Evolutionary conservation across 1,140 invertebrate genomes (phyloP).

Genomic region (Mycetomoellerius zeteki): DNA sequence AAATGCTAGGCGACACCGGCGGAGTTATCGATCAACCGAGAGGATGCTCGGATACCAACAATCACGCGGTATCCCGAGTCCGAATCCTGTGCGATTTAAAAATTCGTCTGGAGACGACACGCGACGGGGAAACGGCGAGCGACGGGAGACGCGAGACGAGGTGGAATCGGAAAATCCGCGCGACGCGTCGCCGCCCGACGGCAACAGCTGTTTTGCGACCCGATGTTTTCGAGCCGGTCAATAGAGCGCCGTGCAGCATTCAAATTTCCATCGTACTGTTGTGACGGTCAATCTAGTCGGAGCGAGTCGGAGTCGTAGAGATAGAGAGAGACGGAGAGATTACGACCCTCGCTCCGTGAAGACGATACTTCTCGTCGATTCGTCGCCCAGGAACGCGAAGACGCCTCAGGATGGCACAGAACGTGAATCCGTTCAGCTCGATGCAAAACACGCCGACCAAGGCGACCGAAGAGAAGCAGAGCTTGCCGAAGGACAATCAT

Average conservation of each 20-base stretch:
- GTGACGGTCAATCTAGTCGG: conserved; percentile 58
- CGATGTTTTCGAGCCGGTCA: conserved; percentile 78
- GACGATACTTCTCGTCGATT: neutral
- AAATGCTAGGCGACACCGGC: neutral
- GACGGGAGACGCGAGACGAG: too few relatives aligned
- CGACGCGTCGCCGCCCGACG: conserved; percentile 20
- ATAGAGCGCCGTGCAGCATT: conserved; percentile 75
- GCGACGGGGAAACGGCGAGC: too few relatives aligned
- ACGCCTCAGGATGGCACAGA: conserved; percentile 91
- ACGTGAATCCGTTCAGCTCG: conserved; percentile 92
- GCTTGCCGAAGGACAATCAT: conserved; percentile 93
- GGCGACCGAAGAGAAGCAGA: conserved; percentile 91
- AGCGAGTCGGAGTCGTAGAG: neutral
- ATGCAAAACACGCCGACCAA: conserved; percentile 90
- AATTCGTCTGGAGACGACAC: too few relatives aligned
- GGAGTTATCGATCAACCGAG: neutral
- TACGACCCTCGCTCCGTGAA: neutral
- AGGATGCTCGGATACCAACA: too few relatives aligned
- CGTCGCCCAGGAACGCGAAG: neutral
- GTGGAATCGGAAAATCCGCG: neutral
- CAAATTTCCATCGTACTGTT: conserved; percentile 83
- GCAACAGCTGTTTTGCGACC: conserved; percentile 80
- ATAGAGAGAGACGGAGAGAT: neutral
- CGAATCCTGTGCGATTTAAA: too few relatives aligned
- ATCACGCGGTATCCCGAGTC: too few relatives aligned